These are phyloP conservation scores for Halcyon smyrnensis DNA, from an alignment of 2,797 vertebrate species.

Conservation along the genomic window DNA sequence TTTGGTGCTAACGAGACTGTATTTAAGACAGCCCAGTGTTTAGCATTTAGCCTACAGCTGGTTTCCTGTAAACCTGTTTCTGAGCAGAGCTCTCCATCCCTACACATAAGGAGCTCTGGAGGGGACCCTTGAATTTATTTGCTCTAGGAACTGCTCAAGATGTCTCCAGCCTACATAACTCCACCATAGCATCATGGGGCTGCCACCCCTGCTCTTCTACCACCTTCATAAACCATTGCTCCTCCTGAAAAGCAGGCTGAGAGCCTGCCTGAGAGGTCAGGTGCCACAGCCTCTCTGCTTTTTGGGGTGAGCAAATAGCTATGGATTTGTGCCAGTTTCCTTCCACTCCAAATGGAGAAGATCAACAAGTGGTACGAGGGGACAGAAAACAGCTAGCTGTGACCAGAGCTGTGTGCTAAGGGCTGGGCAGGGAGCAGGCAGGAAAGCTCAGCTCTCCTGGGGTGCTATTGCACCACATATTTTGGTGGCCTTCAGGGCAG, in stretches of 20 bases:
- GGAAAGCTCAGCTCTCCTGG: neutral
- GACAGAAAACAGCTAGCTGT: neutral
- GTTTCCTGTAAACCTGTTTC: neutral
- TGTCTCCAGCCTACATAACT: neutral
- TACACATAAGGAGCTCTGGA: neutral
- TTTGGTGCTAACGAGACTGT: conserved; percentile 37
- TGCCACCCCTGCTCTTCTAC: neutral
- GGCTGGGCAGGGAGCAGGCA: neutral
- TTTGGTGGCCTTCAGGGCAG: neutral
- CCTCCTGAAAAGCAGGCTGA: neutral
- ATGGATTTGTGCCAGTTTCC: neutral
- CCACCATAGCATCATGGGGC: neutral
- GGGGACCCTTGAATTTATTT: neutral
- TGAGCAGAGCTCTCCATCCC: neutral
- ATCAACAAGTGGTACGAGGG: neutral
- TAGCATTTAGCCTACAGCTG: conserved; percentile 11
- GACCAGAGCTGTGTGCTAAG: neutral
- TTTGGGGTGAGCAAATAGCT: neutral
- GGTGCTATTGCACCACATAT: neutral
- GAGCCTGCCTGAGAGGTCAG: neutral
- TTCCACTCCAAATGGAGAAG: neutral
- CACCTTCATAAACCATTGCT: neutral
- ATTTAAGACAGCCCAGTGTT: conserved; percentile 26
- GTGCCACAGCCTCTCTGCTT: neutral
- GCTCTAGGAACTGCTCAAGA: neutral